Base-by-base conservation (phyloP, 1,140 invertebrate species). In the Drosophila murphyi region DNA sequence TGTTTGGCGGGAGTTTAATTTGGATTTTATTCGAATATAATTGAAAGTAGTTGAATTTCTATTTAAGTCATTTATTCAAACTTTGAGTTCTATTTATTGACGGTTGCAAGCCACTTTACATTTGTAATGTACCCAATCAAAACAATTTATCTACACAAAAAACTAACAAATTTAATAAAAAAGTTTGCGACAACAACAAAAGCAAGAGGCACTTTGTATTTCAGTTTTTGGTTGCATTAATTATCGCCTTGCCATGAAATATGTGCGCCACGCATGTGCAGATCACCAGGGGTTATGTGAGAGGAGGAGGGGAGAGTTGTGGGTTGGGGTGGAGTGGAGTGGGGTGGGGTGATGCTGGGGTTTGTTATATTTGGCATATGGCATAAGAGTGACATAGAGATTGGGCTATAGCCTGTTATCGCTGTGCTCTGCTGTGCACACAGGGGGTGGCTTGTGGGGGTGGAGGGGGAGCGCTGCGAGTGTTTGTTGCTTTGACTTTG, bases 161-260 rank as follows among this genome's bases (percentile, higher is more conserved):
- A 88, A 74, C 68, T 68, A 48, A 83, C 77, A 88, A 83, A 88
- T 89, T 88, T 76, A 89, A 89, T 85, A 83, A 78, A 88, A 71
- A 55, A 51, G 69, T 68, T 82, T 82, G 74, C 65, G 76, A 55
- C 55, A 76, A 60, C 32, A 67, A 62, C 73, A 83, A 77, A 64
- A 68, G 68, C 69, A 72, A 65, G 67, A 75, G 75, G 60, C 82
- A 86, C 75, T 86, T 86, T 86, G 82, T 86, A 71, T 87, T 86
- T 86, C 74, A 61, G 59, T 89, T 89, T 85, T 89, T 85, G 86
- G 85, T 57, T 89, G 85, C 85, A 89, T 89, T 89, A 89, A 89
- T 89, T 89, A 89, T 89, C 85, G 86, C 85, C 85, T 85, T 79
- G 85, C 85, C 85, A 89, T 89, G 85, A 89, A 89, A 89, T 89